Evolutionary conservation across 1,140 invertebrate genomes (phyloP).

Genomic region (Euwallacea similis): DNA sequence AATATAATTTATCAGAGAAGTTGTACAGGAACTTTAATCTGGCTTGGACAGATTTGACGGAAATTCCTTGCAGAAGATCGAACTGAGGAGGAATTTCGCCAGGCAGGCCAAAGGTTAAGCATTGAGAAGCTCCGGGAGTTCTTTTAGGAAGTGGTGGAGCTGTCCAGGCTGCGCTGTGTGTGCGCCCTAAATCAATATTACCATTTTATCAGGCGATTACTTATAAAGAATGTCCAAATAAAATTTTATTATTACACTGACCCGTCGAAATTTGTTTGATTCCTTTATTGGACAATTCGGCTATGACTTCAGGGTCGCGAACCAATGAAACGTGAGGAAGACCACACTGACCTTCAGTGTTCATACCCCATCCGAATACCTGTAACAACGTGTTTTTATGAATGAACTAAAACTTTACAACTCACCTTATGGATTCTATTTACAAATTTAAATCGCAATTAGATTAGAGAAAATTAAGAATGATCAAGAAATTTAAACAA

Average conservation of each 20-base stretch:
- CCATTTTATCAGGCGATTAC: neutral
- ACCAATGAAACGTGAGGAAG: conserved; percentile 61
- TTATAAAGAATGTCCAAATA: too few species aligned
- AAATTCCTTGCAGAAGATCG: conserved; percentile 57
- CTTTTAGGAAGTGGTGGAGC: conserved; percentile 57
- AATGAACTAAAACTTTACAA: neutral
- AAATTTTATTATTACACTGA: neutral
- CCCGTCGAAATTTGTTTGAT: conserved; percentile 62
- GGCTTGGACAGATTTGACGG: conserved; percentile 59
- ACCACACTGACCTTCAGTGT: conserved; percentile 66
- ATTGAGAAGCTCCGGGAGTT: conserved; percentile 56
- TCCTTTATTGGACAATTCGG: conserved; percentile 59
- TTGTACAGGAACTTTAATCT: conserved; percentile 63
- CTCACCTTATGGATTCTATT: neutral
- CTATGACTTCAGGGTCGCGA: conserved; percentile 61
- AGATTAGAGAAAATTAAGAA: neutral
- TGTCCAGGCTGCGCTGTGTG: conserved; percentile 69
- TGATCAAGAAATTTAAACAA: too few species aligned
- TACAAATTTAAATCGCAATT: neutral
- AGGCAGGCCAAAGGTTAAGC: conserved; percentile 60
- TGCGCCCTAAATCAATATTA: conserved; percentile 65
- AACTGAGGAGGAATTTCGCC: conserved; percentile 62
- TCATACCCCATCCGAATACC: conserved; percentile 66
- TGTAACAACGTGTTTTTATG: neutral
- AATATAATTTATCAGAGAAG: conserved; percentile 67